Evolutionary conservation across 2,797 vertebrate species (phyloP).

Genomic region (Parauchenoglanis punctatus): DNA sequence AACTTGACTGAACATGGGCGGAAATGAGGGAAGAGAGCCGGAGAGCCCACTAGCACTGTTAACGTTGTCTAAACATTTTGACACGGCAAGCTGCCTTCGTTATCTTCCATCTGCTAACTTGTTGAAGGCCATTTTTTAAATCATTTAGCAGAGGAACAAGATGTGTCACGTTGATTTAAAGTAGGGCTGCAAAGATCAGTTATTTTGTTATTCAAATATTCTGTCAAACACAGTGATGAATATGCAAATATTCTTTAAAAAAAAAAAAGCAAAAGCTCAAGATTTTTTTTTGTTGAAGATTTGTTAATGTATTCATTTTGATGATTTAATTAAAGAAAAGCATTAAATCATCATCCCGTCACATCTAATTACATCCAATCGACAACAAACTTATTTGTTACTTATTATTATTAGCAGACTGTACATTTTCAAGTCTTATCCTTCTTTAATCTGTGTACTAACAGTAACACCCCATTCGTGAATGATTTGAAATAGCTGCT

Average conservation of each 20-base stretch:
- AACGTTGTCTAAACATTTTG: slow-evolving; percentile 54
- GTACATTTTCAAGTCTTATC: background rate
- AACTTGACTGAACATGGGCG: slow-evolving; percentile 33
- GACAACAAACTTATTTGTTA: too few relatives aligned
- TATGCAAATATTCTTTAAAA: background rate
- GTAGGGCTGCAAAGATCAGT: background rate
- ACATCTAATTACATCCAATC: background rate
- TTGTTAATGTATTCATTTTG: too few relatives aligned
- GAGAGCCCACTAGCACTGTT: slow-evolving; percentile 32
- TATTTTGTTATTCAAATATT: background rate
- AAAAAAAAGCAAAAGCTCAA: background rate
- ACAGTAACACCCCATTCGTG: background rate
- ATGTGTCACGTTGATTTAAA: background rate
- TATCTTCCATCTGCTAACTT: slow-evolving; percentile 41
- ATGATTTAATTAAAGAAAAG: background rate
- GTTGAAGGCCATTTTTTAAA: slow-evolving; percentile 13
- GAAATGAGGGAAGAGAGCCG: slow-evolving; percentile 16
- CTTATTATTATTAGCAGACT: background rate
- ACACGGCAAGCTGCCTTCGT: slow-evolving; percentile 52
- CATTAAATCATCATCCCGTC: background rate
- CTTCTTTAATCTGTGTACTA: background rate
- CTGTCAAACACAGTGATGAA: background rate
- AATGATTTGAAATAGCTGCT: slow-evolving; percentile 4
- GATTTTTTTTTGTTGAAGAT: too few relatives aligned
- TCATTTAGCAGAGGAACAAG: background rate